Evolutionary conservation across 1,140 invertebrate genomes (phyloP).

Genomic region (Daktulosphaira vitifoliae): DNA sequence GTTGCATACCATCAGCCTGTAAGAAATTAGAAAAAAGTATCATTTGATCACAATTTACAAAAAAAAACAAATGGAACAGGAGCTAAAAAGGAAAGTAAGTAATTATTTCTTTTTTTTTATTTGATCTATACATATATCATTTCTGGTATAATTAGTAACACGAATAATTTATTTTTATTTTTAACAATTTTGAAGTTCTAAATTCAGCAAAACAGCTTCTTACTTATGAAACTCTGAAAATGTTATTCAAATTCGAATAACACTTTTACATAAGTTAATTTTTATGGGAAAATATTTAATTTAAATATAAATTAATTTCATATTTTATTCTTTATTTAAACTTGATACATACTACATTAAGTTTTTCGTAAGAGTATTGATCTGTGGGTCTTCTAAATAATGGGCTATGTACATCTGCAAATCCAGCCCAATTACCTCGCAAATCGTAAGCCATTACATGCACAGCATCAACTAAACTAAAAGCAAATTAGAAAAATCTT

Average conservation of each 20-base stretch:
- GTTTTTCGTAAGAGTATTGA: constrained; percentile 76
- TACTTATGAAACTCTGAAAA: too few species aligned
- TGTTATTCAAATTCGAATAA: too few species aligned
- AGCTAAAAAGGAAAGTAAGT: background rate
- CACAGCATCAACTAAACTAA: constrained; percentile 58
- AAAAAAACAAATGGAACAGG: background rate
- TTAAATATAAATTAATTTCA: too few species aligned
- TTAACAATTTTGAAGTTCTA: too few species aligned
- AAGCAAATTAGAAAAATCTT: constrained; percentile 7
- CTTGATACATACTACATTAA: constrained; percentile 74
- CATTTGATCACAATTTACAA: too few species aligned
- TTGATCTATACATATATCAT: too few species aligned
- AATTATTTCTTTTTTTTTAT: background rate
- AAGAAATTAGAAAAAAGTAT: constrained; percentile 3
- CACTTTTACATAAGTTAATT: too few species aligned
- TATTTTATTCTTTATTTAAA: too few species aligned
- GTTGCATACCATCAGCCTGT: constrained; percentile 70
- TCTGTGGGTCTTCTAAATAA: constrained; percentile 73
- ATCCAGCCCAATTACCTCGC: constrained; percentile 83
- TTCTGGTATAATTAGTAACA: too few species aligned
- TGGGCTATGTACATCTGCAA: constrained; percentile 77
- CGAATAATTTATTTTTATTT: too few species aligned
- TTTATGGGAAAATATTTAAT: too few species aligned
- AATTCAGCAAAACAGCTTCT: too few species aligned
- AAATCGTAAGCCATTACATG: constrained; percentile 88